These are phyloP conservation scores for Trichonephila clavata DNA, from an alignment of 1,140 invertebrate species.

Conservation along the genomic window DNA sequence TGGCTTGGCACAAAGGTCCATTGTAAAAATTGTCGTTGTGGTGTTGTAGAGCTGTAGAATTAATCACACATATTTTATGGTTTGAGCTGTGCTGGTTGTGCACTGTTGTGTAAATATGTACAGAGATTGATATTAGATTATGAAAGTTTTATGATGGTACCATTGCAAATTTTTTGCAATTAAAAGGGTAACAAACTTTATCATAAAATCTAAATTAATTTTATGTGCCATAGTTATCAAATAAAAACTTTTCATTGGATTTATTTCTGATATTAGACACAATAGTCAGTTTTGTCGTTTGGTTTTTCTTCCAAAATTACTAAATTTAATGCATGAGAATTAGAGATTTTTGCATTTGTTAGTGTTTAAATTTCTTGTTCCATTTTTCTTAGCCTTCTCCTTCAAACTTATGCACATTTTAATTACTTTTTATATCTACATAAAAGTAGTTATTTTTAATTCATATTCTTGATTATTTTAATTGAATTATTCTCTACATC, in stretches of 20 bases:
- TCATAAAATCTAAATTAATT: not conserved
- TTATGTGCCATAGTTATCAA: constrained; percentile 20
- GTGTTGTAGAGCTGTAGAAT: constrained; percentile 6
- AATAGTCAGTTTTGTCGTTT: too few species aligned
- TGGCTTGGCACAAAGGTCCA: constrained; percentile 1
- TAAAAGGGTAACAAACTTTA: not conserved
- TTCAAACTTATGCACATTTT: too few species aligned
- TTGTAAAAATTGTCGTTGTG: not conserved
- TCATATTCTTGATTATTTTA: too few species aligned
- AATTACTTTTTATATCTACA: too few species aligned
- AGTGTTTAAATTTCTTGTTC: too few species aligned
- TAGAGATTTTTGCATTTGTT: too few species aligned
- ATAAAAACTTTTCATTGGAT: not conserved
- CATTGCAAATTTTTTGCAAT: not conserved
- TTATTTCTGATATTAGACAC: too few species aligned
- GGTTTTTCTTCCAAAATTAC: too few species aligned
- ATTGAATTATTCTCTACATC: too few species aligned
- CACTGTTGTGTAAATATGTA: constrained; percentile 37
- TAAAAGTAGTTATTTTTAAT: too few species aligned
- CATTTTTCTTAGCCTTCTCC: too few species aligned
- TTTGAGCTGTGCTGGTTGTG: constrained; percentile 12
- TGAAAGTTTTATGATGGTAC: constrained; percentile 13
- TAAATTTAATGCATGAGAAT: too few species aligned
- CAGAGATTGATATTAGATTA: constrained; percentile 35
- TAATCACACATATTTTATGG: constrained; percentile 32